Evolutionary conservation across 2,888 invertebrate species (phyloP).

Genomic region (Eulithis prunata): DNA sequence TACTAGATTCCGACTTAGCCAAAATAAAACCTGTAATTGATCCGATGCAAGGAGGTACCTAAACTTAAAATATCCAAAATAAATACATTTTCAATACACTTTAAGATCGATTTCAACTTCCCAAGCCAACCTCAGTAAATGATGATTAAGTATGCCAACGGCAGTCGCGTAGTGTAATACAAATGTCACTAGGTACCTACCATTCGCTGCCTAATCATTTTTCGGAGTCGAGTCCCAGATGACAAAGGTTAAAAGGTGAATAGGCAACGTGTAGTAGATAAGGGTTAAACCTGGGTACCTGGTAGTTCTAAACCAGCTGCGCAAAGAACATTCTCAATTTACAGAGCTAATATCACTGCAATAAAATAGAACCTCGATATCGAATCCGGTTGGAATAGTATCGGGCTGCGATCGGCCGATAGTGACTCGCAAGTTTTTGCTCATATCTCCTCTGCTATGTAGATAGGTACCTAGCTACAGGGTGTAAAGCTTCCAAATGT

Average conservation of each 20-base stretch:
- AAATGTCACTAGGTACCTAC: no score
- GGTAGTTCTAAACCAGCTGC: constrained; percentile 17
- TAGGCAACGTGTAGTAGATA: background rate
- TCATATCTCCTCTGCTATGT: constrained; percentile 10
- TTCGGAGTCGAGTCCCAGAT: no score
- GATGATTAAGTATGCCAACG: no score
- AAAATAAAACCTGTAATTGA: no score
- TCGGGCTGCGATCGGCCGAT: constrained; percentile 43
- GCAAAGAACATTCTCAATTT: constrained; percentile 31
- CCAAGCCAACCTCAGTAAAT: no score
- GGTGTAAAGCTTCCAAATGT: background rate
- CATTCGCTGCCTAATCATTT: no score
- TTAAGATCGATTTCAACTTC: no score
- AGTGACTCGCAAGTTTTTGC: constrained; percentile 63
- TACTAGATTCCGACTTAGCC: no score
- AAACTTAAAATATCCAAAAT: no score
- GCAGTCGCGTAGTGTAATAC: no score
- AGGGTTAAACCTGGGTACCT: background rate
- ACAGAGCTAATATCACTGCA: constrained; percentile 34
- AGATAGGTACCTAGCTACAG: background rate
- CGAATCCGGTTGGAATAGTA: constrained; percentile 46
- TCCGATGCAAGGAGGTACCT: no score
- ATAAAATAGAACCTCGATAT: constrained; percentile 45
- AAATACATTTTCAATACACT: no score
- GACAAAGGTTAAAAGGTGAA: background rate